Evolutionary conservation across 2,888 invertebrate genomes (phyloP), one percentile per base, ranked within the genome.

Genomic region (Laspeyria flexula): DNA sequence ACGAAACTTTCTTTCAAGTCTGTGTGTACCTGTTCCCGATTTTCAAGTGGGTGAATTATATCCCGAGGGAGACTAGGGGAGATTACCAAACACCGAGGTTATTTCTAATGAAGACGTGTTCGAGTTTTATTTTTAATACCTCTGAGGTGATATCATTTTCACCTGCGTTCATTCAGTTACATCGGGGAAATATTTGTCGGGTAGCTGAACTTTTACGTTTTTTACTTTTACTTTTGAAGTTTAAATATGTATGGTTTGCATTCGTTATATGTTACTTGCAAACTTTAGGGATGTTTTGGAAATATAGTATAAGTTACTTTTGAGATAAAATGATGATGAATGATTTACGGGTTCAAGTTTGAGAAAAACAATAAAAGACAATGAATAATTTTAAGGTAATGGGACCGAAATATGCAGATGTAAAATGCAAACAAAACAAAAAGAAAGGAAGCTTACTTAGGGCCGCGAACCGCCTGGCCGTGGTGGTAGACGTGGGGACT

Each of bases 41-140:
- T 83, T 87, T 90, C 90, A 85, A 91, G 90, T 91, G 90, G 88
- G 90, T 90, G 88, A 90, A 81, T 90, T 90, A 89, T 90, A 79
- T 89, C 90, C 83, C 90, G 75, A 69, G 90, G 90, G 90, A 88
- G 78, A 60, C 75, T 78, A 78, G 86, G 88, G 87, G 86, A 80
- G 82, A 77, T 73, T 65, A 77, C 77, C 70, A 72, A 75, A 78
- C 81, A 76, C 82, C 63, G 73, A 76, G 81, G 83, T 83, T 83
- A 83, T 80, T 85, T 87, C 85, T 88, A 87, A 89, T 88, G 88
- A 88, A 88, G 85, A 88, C 79, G 76, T 85, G 83, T 71, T 86
- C 78, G 63, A 82, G 76, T 84, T 88, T 86, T 86, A 86, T 87
- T 88, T 86, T 82, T 77, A 81, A 87, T 85, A 71, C 75, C 72